Evolutionary conservation across 1,140 invertebrate species (phyloP), one percentile per base, ranked within the genome.

Genomic region (Platyscapa corneri): DNA sequence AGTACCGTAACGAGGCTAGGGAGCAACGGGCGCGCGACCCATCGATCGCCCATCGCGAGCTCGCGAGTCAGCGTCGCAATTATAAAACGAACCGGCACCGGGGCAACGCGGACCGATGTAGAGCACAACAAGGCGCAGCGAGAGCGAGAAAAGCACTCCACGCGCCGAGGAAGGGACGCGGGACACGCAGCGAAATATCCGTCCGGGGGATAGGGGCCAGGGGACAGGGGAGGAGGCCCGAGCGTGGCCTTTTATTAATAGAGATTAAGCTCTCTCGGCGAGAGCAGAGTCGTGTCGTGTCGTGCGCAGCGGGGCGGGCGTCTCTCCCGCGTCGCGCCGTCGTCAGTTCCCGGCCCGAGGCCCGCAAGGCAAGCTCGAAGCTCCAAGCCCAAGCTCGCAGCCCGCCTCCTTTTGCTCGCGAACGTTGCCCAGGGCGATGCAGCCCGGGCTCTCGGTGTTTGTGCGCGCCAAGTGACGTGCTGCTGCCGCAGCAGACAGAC

Each of bases 191-290:
- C n/a, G 12, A 60, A 64, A 39, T 46, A 46, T 5, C 42, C 42
- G 5, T 12, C 12, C 12, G 6, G 6, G 42, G 12, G 42, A 12
- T 5, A 12, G 6, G 42, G 42, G 42, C 6, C 6, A 46, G 42
- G 42, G n/a, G n/a, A n/a, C n/a, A 53, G 70, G 27, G 32, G 18
- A 23, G 53, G 39, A 64, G 53, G 64, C 20, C 86, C 42, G 87
- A 76, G 78, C 56, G 83, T 89, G 89, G 56, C 83, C 89, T 91
- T 92, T 92, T 93, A 93, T 93, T 93, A 93, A 93, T 93, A 93
- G 92, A 93, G 92, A 93, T 93, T 91, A 92, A 92, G 92, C 89
- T 90, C 88, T 88, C 32, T 60, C 23, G 49, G 18, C 42, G 46
- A 23, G 70, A 74, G 76, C 46, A 72, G 91, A 91, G 92, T 93